phyloP scores from a whole-genome alignment of 2,888 invertebrate genomes.

The Mesorhabditis belari region DNA sequence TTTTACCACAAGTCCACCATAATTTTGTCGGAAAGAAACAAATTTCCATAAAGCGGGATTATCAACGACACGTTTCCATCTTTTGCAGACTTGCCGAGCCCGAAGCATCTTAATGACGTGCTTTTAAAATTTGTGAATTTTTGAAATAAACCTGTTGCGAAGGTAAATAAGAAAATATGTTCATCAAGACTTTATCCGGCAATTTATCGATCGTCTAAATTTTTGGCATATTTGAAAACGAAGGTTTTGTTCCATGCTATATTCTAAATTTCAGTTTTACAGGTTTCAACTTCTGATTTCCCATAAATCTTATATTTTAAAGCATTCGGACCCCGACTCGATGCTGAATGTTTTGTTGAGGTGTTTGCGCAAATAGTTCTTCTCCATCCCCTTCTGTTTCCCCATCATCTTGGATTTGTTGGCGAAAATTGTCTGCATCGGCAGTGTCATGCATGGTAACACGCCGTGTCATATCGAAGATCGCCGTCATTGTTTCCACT shows the following conservation, averaged over 20 bases:
- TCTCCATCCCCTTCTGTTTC: constrained; percentile 14
- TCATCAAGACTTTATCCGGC: constrained; percentile 88
- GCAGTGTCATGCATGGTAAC: constrained; percentile 44
- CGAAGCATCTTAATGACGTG: constrained; percentile 35
- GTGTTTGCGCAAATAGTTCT: constrained; percentile 15
- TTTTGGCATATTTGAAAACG: too few relatives aligned
- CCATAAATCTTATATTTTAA: too few relatives aligned
- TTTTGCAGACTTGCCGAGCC: constrained; percentile 78
- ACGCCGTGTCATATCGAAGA: constrained; percentile 48
- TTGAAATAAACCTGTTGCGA: constrained; percentile 12
- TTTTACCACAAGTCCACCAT: constrained; percentile 80
- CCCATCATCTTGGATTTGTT: neutral
- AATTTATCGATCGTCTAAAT: constrained; percentile 62
- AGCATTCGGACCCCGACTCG: neutral
- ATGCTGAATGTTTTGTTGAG: constrained; percentile 3
- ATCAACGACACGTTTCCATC: constrained; percentile 91
- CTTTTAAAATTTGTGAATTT: neutral
- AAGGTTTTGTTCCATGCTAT: neutral
- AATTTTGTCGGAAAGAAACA: constrained; percentile 90
- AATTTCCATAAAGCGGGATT: constrained; percentile 89
- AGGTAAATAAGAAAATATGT: constrained; percentile 63
- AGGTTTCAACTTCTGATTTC: too few relatives aligned
- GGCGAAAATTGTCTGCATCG: constrained; percentile 6
- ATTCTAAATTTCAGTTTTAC: too few relatives aligned
- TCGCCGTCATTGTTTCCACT: constrained; percentile 28